Base-by-base conservation (phyloP, 2,797 vertebrate species). In the Acomys russatus region DNA sequence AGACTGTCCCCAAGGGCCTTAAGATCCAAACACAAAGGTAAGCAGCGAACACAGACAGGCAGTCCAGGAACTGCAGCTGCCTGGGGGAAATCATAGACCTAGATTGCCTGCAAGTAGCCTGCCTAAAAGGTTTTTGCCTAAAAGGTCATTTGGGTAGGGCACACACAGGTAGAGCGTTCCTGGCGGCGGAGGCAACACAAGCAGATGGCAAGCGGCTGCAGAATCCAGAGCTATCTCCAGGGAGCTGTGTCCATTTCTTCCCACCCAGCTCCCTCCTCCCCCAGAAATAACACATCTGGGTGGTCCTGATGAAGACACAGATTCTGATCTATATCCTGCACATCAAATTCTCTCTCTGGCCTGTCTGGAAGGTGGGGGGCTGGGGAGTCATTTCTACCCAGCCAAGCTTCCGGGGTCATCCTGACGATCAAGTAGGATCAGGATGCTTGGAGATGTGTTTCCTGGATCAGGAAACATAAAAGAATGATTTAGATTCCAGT, bases 101-200 rank as follows among this genome's bases (percentile, higher is more conserved):
- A 2, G 25, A 25, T 49, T 85, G 35, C 56, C 20, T 0, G 0
- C 23, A 35, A n/a, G 8, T 1, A 20, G 38, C 35, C 84, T 8
- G 49, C 56, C n/a, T n/a, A n/a, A n/a, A n/a, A 22, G 76, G n/a
- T 18, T 35, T 54, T 77, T 80, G 28, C 63, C 61, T 33, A 22
- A 59, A 77, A 83, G 76, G 35, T 80, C 33, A 15, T 66, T 38
- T 56, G 7, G 51, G 35, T 91, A 44, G 82, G 56, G 28, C 28
- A 28, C 8, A 18, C 44, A 2, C 0, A 18, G 18, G 56, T n/a
- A 28, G 17, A 70, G 1, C 0, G 11, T 1, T 59, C 63, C 33
- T 3, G 33, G 71, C 3, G 4, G 73, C 88, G 61, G 9, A 10
- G 2, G 22, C 0, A 23, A 38, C 1, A 0, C 4, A 54, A 54